Evolutionary conservation across 2,113 vertebrate species (phyloP), one percentile per base, ranked within the genome.

Genomic region (Cottus gobio): DNA sequence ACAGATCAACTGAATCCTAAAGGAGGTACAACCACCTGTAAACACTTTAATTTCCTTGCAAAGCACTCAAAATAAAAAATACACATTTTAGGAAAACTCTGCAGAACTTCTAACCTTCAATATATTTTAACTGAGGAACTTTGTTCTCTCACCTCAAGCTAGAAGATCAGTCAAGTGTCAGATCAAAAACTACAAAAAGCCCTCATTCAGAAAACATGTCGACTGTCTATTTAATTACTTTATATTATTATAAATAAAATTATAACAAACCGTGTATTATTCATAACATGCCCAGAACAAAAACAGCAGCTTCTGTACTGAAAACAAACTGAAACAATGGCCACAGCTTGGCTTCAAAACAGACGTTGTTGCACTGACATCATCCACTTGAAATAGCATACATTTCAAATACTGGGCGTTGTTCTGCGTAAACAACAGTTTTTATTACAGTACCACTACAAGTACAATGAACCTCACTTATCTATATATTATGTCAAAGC

Each of bases 391-490:
- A 48, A 46, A 20, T 18, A 48, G 6, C 39, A 48, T 74, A 20
- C 56, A 28, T 77, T 37, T 79, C 34, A 60, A 83, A 77, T 3
- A 39, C 70, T 71, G 72, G 86, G 79, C 6, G 84, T 87, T 42
- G 61, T 72, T 79, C 70, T 84, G 61, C 0, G 46, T 78, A 79
- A 79, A 88, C 65, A 83, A 80, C 44, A 71, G 46, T 64, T 70
- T 36, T 69, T 30, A 65, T 52, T 36, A 65, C 62, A 70, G 67
- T 30, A 73, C 70, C 72, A 63, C 20, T 15, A 69, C 12, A n/a
- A 58, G 48, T 24, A 90, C 85, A 90, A 90, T 34, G 65, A 3
- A 26, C 7, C 24, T 82, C 52, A 75, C 86, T 89, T 80, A 85
- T 89, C 83, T 84, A 69, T 60, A 85, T 36, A 68, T 31, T 69